phyloP scores from a whole-genome alignment of 2,797 vertebrate species.

The Neosilurus hyrtlii region DNA sequence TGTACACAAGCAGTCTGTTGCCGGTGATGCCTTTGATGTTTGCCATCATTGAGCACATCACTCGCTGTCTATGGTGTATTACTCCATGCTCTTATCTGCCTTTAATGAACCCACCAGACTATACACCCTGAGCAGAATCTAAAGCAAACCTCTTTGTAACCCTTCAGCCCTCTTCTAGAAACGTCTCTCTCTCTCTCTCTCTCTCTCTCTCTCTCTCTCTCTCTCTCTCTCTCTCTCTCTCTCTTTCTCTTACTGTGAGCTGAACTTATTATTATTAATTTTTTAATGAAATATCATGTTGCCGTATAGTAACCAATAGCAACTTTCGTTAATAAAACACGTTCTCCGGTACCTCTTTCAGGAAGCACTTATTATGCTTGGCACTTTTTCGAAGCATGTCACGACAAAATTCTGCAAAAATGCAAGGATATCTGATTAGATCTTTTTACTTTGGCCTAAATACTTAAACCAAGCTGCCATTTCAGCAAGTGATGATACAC shows the following conservation, averaged over 20 bases:
- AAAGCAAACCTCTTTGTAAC: slow-evolving; percentile 15
- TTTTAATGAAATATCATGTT: not conserved
- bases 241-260: not conserved
- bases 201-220: not conserved
- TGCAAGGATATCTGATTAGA: not conserved
- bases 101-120: slow-evolving; percentile 40
- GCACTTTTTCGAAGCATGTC: not conserved
- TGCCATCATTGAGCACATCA: slow-evolving; percentile 29
- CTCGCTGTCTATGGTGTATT: slow-evolving; percentile 34
- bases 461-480: not conserved
- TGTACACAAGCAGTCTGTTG: slow-evolving; percentile 19
- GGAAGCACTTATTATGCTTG: not conserved
- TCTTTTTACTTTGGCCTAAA: not conserved
- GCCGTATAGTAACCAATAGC: slow-evolving; percentile 1
- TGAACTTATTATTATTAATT: not conserved
- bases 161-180: not conserved
- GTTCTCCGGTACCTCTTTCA: not conserved
- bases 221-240: not conserved
- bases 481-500: not conserved
- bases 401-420: not conserved
- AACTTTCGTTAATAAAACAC: slow-evolving; percentile 8
- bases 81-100: slow-evolving; percentile 30
- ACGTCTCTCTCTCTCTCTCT: not conserved
- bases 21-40: slow-evolving; percentile 35
- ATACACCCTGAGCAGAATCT: slow-evolving; percentile 13